phyloP scores from a whole-genome alignment of 2,797 vertebrate genomes.

The Dallia pectoralis region DNA sequence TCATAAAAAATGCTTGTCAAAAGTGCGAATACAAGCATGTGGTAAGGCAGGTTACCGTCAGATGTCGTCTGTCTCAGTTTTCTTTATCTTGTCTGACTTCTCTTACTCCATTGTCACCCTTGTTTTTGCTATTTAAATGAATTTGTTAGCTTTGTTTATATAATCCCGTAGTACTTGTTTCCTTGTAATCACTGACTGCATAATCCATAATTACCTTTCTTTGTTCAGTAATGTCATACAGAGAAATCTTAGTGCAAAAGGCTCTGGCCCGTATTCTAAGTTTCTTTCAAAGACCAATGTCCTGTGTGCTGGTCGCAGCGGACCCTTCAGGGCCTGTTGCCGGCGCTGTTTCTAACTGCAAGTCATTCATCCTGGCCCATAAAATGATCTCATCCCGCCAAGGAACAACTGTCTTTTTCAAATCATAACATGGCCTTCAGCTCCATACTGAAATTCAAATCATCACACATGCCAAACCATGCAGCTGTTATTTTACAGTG shows the following conservation, averaged over 20 bases:
- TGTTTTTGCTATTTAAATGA: neutral
- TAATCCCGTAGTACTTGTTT: constrained; percentile 13
- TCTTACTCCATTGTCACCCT: constrained; percentile 3
- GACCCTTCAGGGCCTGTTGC: neutral
- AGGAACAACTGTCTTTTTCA: constrained; percentile 60
- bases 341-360: constrained; percentile 32
- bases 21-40: neutral
- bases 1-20: neutral
- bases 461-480: constrained; percentile 27
- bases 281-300: neutral
- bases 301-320: neutral
- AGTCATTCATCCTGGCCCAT: constrained; percentile 73
- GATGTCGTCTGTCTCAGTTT: constrained; percentile 21
- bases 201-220: neutral
- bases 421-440: constrained; percentile 74
- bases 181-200: neutral
- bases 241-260: neutral
- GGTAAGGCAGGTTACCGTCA: constrained; percentile 21
- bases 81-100: constrained; percentile 22
- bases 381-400: constrained; percentile 73
- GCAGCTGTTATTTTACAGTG: neutral
- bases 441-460: constrained; percentile 55
- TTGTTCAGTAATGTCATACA: neutral
- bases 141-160: neutral
- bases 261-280: neutral